phyloP scores from a whole-genome alignment of 2,797 vertebrate genomes.

The Sebastes baramenuke region DNA sequence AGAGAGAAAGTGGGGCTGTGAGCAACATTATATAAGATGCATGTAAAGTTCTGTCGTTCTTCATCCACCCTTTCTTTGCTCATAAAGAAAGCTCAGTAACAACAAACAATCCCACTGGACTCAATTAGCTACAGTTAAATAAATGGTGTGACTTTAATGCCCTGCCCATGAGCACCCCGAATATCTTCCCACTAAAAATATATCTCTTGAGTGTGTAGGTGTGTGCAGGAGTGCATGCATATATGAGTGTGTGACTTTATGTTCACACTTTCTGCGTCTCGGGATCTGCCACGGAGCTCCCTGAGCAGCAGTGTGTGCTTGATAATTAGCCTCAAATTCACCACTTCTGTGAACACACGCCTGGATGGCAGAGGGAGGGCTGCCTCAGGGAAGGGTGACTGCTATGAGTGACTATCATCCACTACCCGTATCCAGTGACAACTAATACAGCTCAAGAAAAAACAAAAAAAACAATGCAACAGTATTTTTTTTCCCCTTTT shows the following conservation, averaged over 20 bases:
- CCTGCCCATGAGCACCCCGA: conserved; percentile 49
- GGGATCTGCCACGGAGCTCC: conserved; percentile 55
- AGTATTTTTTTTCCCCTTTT: not conserved
- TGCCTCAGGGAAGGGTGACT: conserved; percentile 45
- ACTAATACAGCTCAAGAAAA: not conserved
- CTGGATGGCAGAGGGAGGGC: conserved; percentile 27
- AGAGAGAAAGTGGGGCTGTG: not conserved
- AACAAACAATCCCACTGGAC: conserved; percentile 78
- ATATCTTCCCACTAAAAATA: conserved; percentile 37
- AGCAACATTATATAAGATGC: conserved; percentile 3
- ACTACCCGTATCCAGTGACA: conserved; percentile 7
- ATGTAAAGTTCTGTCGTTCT: conserved; percentile 4
- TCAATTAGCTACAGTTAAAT: conserved; percentile 85
- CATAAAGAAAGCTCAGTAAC: conserved; percentile 65
- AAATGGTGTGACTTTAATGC: conserved; percentile 64
- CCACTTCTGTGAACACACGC: conserved; percentile 41
- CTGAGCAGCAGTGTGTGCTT: conserved; percentile 52
- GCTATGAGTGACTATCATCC: conserved; percentile 41
- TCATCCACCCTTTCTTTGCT: conserved; percentile 25
- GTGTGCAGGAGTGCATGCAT: conserved; percentile 2
- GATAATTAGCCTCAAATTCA: conserved; percentile 65
- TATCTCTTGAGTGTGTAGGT: conserved; percentile 24
- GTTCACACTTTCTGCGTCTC: conserved; percentile 38
- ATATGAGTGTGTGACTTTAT: conserved; percentile 6
- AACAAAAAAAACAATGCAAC: not conserved